Conservation (phyloP, 1,140 invertebrate species). For the Papilio xuthus region DNA sequence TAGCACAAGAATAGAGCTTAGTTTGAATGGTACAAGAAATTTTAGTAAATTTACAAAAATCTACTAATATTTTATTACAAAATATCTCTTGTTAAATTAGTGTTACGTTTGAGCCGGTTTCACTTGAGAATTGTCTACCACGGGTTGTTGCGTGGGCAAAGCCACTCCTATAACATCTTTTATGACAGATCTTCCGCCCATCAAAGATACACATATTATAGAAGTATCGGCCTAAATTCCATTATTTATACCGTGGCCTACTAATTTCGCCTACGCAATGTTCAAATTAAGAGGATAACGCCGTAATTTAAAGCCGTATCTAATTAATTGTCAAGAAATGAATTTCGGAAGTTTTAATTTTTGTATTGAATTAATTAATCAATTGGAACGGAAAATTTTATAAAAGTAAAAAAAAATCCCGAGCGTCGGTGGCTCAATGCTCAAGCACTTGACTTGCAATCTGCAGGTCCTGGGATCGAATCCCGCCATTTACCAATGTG, state of each 20-base stretch:
- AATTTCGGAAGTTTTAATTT: slow-evolving; percentile 6
- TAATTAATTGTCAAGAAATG: neutral
- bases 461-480: no score
- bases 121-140: neutral
- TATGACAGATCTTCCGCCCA: slow-evolving; percentile 21
- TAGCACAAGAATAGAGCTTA: no score
- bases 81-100: slow-evolving; percentile 8
- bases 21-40: no score
- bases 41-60: no score
- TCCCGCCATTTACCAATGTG: no score
- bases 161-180: slow-evolving; percentile 34
- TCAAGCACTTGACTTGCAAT: no score
- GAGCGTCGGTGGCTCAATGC: no score
- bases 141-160: neutral
- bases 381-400: neutral
- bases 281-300: slow-evolving; percentile 18
- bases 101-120: slow-evolving; percentile 8
- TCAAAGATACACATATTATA: slow-evolving; percentile 21
- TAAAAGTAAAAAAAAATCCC: neutral
- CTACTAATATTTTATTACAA: no score
- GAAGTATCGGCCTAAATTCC: slow-evolving; percentile 10
- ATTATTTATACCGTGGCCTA: slow-evolving; percentile 8
- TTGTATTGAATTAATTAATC: neutral
- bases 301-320: neutral
- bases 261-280: slow-evolving; percentile 26